Percentiles rank a stretch among this genome's conserved stretches.
Evolutionary conservation across 2,888 invertebrate species (phyloP).

Genomic region (Pseudolycoriella hygida): DNA sequence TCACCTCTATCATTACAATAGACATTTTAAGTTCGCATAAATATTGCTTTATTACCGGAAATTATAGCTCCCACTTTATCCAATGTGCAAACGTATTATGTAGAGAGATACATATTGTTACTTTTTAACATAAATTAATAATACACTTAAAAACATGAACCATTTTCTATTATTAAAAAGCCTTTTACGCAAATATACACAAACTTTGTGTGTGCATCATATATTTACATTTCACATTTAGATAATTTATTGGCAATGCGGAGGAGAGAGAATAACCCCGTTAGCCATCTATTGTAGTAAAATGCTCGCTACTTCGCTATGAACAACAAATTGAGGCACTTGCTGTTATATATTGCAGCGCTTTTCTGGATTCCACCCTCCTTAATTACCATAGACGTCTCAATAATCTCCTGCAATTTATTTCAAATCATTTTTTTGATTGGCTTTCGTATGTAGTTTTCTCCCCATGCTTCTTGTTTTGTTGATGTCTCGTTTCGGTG

Average conservation of each 20-base stretch:
- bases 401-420: constrained; percentile 3
- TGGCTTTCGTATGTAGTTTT: neutral
- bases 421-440: constrained; percentile 2
- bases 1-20: too few relatives aligned
- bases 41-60: neutral
- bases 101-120: neutral
- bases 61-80: neutral
- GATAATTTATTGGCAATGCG: constrained; percentile 2
- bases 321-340: too few relatives aligned
- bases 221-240: constrained; percentile 1
- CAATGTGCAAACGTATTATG: neutral
- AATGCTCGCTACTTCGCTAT: too few relatives aligned
- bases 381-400: constrained; percentile 3
- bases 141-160: neutral
- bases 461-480: neutral
- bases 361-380: neutral
- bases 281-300: too few relatives aligned
- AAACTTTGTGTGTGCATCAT: neutral
- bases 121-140: neutral
- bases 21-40: neutral
- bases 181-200: neutral
- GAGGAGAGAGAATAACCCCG: neutral
- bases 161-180: neutral
- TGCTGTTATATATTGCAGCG: neutral
- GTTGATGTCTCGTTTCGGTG: too few relatives aligned